Evolutionary conservation across 2,797 vertebrate genomes (phyloP).

Genomic region (Dryobates pubescens): DNA sequence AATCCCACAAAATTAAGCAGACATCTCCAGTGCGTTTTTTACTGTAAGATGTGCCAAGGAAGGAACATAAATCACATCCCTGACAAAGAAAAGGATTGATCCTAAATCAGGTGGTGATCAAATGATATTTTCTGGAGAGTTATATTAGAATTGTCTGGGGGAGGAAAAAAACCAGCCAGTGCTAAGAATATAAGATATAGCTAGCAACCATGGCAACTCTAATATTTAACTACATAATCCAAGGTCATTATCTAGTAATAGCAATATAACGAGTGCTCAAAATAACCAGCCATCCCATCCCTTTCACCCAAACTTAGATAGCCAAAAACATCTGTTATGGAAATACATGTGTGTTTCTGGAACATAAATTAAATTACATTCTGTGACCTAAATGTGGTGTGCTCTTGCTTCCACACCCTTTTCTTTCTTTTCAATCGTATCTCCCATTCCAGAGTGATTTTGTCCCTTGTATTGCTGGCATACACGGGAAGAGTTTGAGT

Average conservation of each 20-base stretch:
- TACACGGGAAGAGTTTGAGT: not conserved
- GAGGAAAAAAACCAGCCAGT: conserved; percentile 52
- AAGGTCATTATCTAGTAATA: conserved; percentile 71
- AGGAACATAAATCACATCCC: conserved; percentile 4
- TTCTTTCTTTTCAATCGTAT: conserved; percentile 54
- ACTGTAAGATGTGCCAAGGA: not conserved
- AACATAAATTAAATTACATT: conserved; percentile 71
- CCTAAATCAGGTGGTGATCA: conserved; percentile 15
- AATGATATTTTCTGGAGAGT: conserved; percentile 41
- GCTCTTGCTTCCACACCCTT: conserved; percentile 45
- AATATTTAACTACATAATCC: conserved; percentile 70
- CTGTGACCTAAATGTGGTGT: conserved; percentile 59
- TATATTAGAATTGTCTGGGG: conserved; percentile 61
- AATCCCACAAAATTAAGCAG: not conserved
- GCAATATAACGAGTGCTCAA: conserved; percentile 66
- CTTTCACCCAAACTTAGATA: conserved; percentile 71
- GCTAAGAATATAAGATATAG: conserved; percentile 66
- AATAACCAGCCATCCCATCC: conserved; percentile 64
- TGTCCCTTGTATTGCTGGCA: conserved; percentile 3
- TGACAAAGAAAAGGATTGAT: not conserved
- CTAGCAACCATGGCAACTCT: conserved; percentile 70
- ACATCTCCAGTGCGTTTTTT: not conserved
- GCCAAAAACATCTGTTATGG: conserved; percentile 68
- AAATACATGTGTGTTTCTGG: conserved; percentile 69
- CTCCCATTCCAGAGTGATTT: conserved; percentile 39